These are phyloP conservation scores for Chrysemys picta DNA, from an alignment of 2,113 vertebrate genomes.

Conservation along the genomic window DNA sequence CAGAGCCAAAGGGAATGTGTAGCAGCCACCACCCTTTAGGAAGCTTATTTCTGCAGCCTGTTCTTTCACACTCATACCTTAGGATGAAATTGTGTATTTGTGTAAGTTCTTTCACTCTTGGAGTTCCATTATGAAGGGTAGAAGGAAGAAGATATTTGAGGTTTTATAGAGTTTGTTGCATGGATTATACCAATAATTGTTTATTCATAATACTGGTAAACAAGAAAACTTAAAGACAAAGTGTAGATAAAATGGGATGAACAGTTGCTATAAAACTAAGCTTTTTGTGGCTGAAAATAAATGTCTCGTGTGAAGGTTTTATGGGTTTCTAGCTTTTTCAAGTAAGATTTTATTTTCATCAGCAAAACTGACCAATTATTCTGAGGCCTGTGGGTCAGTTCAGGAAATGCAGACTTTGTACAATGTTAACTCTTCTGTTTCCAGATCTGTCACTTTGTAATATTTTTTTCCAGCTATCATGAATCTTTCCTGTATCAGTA, in stretches of 20 bases:
- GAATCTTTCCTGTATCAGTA: not conserved
- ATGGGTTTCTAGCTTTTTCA: not conserved
- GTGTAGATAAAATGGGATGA: not conserved
- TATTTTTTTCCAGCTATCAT: not conserved
- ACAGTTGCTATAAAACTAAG: not conserved
- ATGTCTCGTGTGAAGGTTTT: not conserved
- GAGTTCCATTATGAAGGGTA: not conserved
- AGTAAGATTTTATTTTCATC: slow-evolving; percentile 8
- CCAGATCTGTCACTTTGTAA: not conserved
- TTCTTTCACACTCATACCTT: not conserved
- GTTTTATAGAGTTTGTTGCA: not conserved
- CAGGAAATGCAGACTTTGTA: slow-evolving; percentile 4
- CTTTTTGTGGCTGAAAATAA: not conserved
- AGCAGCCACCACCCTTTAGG: not conserved
- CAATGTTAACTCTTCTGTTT: not conserved
- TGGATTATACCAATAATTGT: not conserved
- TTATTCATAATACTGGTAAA: not conserved
- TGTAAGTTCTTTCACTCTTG: not conserved
- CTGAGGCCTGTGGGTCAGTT: not conserved
- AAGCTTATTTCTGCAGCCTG: not conserved
- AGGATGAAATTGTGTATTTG: not conserved
- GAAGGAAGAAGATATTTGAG: not conserved
- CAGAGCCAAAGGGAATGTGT: not conserved
- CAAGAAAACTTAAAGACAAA: not conserved
- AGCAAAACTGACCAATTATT: not conserved